Evolutionary conservation across 2,888 invertebrate genomes (phyloP).

Genomic region (Himalopsyche anomala): DNA sequence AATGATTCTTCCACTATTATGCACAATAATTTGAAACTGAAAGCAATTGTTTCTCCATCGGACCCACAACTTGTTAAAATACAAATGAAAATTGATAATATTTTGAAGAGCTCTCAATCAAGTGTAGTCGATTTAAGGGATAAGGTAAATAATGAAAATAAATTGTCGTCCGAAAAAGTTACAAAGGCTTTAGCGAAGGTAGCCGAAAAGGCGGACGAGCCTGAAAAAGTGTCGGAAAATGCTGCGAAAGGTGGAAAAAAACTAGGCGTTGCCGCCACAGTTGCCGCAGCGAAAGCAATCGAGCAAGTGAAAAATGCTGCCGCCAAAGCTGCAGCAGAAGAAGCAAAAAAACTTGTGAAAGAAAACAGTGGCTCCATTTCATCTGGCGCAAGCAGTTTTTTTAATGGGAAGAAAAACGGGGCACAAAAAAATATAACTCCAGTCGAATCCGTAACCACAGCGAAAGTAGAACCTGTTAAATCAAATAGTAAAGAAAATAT

Average conservation of each 20-base stretch:
- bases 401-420: slow-evolving; percentile 57
- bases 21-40: slow-evolving; percentile 73
- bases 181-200: slow-evolving; percentile 50
- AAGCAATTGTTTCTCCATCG: slow-evolving; percentile 73
- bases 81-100: slow-evolving; percentile 75
- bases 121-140: slow-evolving; percentile 72
- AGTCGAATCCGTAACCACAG: slow-evolving; percentile 56
- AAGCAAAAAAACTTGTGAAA: slow-evolving; percentile 37
- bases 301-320: slow-evolving; percentile 50
- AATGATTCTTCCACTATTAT: slow-evolving; percentile 67
- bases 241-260: slow-evolving; percentile 55
- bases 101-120: slow-evolving; percentile 75
- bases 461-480: slow-evolving; percentile 54
- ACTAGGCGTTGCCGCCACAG: slow-evolving; percentile 48
- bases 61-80: slow-evolving; percentile 75
- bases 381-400: slow-evolving; percentile 22
- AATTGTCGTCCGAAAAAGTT: slow-evolving; percentile 13
- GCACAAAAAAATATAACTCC: slow-evolving; percentile 59
- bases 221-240: slow-evolving; percentile 66
- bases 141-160: slow-evolving; percentile 61
- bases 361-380: slow-evolving; percentile 16
- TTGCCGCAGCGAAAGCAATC: slow-evolving; percentile 28
- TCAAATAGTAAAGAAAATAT: slow-evolving; percentile 40
- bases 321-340: slow-evolving; percentile 48
- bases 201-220: slow-evolving; percentile 55